Evolutionary conservation across 2,797 vertebrate genomes (phyloP).

Genomic region (Iguana delicatissima): DNA sequence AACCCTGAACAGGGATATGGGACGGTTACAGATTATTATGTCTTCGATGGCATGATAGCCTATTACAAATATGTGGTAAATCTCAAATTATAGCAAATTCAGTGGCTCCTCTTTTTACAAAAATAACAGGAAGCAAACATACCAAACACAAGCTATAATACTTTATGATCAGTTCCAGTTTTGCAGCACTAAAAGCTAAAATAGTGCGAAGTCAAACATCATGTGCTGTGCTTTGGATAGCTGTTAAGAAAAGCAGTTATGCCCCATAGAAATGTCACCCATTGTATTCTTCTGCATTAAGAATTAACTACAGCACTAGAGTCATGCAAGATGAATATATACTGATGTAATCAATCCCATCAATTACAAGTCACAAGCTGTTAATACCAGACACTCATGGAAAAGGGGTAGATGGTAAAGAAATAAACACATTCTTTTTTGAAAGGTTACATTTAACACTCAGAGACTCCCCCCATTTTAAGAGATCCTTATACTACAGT

Average conservation of each 20-base stretch:
- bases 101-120: conserved; percentile 55
- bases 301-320: conserved; percentile 71
- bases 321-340: conserved; percentile 69
- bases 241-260: conserved; percentile 73
- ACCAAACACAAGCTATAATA: conserved; percentile 51
- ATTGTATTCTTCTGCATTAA: conserved; percentile 72
- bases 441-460: conserved; percentile 67
- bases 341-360: conserved; percentile 66
- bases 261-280: conserved; percentile 74
- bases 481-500: conserved; percentile 69
- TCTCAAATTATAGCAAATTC: conserved; percentile 64
- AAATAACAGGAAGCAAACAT: conserved; percentile 55
- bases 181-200: conserved; percentile 66
- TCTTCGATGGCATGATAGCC: conserved; percentile 64
- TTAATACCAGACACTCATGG: conserved; percentile 65
- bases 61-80: conserved; percentile 69
- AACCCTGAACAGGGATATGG: conserved; percentile 61
- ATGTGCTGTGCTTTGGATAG: conserved; percentile 72
- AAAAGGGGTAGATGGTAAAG: conserved; percentile 68
- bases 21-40: conserved; percentile 69
- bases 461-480: conserved; percentile 52
- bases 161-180: conserved; percentile 69
- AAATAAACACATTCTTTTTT: conserved; percentile 73
- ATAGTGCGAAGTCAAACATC: conserved; percentile 75
- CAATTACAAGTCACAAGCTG: conserved; percentile 70